Evolutionary conservation across 2,797 vertebrate species (phyloP).

Genomic region (Crenuchus spilurus): DNA sequence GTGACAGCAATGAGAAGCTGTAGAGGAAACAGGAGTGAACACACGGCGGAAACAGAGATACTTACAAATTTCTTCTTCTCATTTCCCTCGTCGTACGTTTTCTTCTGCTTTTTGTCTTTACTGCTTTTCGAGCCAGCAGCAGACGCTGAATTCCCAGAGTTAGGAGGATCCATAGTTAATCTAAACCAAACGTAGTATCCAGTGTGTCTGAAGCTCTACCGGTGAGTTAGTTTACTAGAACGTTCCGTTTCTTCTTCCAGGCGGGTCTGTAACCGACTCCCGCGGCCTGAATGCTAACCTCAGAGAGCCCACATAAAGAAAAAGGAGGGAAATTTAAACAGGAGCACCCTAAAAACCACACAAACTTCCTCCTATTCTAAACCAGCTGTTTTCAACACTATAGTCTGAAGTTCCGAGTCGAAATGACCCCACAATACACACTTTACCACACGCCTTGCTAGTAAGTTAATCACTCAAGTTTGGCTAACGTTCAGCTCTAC

Average conservation of each 20-base stretch:
- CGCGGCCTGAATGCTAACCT: constrained; percentile 33
- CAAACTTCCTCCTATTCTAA: no score
- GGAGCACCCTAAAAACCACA: constrained; percentile 13
- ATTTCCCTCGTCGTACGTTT: constrained; percentile 78
- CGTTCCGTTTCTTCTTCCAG: neutral
- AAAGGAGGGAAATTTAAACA: constrained; percentile 81
- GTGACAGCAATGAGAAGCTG: no score
- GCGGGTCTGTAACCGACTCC: neutral
- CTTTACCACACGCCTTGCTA: neutral
- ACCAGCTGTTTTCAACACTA: neutral
- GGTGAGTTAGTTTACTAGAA: neutral
- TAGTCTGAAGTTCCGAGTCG: neutral
- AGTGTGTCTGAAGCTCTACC: constrained; percentile 45
- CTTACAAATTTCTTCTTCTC: constrained; percentile 85
- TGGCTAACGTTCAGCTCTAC: neutral
- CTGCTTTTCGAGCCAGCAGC: constrained; percentile 69
- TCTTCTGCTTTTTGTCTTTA: constrained; percentile 83
- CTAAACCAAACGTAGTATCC: constrained; percentile 20
- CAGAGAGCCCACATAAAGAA: constrained; percentile 16
- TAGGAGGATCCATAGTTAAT: constrained; percentile 71
- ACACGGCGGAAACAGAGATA: constrained; percentile 49
- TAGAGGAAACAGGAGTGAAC: neutral
- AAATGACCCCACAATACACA: neutral
- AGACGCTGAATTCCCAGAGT: constrained; percentile 72
- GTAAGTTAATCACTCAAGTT: neutral